Percentiles rank a stretch among this genome's conserved stretches.
These are phyloP conservation scores for Apomyelois bistriatella DNA, from an alignment of 2,888 invertebrate species.

Conservation along the genomic window DNA sequence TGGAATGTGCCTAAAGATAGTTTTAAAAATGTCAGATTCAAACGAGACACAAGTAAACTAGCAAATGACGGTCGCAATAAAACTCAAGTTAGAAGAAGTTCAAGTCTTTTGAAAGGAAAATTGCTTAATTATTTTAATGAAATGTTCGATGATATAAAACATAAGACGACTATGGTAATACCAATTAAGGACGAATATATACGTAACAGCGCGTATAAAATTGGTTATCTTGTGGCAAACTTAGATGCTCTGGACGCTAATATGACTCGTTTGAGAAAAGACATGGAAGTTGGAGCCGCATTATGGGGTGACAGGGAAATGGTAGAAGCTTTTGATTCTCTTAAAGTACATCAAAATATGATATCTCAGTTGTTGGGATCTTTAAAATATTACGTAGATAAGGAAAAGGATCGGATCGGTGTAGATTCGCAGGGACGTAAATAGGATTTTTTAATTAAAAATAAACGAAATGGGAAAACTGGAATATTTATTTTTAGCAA, in stretches of 20 bases:
- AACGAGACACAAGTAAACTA: not conserved
- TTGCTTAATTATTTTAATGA: slow-evolving; percentile 34
- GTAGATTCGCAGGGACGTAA: no score
- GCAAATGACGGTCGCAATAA: not conserved
- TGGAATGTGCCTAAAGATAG: not conserved
- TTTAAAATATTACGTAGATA: slow-evolving; percentile 24
- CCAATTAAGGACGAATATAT: slow-evolving; percentile 29
- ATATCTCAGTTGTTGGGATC: slow-evolving; percentile 28
- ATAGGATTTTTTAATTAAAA: no score
- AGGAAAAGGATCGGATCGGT: not conserved
- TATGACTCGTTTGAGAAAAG: slow-evolving; percentile 31
- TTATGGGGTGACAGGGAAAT: slow-evolving; percentile 34
- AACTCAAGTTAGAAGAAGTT: not conserved
- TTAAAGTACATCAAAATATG: slow-evolving; percentile 32
- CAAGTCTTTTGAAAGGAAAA: slow-evolving; percentile 32
- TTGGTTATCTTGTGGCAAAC: slow-evolving; percentile 47
- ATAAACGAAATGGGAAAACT: no score
- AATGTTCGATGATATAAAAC: slow-evolving; percentile 33
- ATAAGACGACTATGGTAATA: slow-evolving; percentile 30
- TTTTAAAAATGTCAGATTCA: not conserved
- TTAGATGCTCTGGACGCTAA: slow-evolving; percentile 41
- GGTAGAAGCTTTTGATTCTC: slow-evolving; percentile 38
- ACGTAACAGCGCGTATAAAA: slow-evolving; percentile 30
- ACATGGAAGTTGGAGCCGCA: slow-evolving; percentile 29
- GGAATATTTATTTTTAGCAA: no score